These are phyloP conservation scores for Oasisia sp. DNA, from an alignment of 2,888 invertebrate species.

Conservation along the genomic window DNA sequence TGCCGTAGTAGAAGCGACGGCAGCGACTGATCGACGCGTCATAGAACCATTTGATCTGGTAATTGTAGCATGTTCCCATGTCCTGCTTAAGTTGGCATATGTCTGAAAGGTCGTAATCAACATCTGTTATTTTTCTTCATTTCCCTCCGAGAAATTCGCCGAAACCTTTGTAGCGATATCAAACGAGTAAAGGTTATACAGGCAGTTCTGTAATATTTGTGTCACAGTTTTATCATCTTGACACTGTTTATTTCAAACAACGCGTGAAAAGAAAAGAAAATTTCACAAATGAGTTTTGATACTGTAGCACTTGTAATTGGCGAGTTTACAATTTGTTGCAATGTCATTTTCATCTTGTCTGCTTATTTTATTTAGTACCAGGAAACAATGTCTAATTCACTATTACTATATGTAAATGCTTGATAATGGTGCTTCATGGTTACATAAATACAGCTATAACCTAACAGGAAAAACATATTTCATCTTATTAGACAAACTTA, in stretches of 20 bases:
- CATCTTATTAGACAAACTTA: neutral
- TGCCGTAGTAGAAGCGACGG: conserved; percentile 83
- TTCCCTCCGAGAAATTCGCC: neutral
- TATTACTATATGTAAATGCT: neutral
- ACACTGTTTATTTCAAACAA: neutral
- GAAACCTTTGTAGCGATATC: neutral
- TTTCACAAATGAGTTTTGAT: neutral
- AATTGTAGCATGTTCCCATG: conserved; percentile 27
- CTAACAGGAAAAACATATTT: neutral
- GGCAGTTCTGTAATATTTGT: neutral
- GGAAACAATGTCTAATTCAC: neutral
- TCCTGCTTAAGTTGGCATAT: conserved; percentile 22
- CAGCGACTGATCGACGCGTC: conserved; percentile 41
- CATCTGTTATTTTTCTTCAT: neutral
- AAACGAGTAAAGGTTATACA: too few relatives aligned
- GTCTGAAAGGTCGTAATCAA: conserved; percentile 17
- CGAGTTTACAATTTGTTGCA: too few relatives aligned
- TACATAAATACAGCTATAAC: neutral
- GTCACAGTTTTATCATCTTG: neutral
- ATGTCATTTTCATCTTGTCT: neutral
- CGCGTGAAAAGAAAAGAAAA: neutral
- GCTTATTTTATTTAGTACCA: neutral
- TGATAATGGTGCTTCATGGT: neutral
- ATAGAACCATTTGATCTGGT: conserved; percentile 40
- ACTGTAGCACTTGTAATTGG: too few relatives aligned